Conservation (phyloP, 2,113 vertebrate genomes). For the Smithornis capensis region DNA sequence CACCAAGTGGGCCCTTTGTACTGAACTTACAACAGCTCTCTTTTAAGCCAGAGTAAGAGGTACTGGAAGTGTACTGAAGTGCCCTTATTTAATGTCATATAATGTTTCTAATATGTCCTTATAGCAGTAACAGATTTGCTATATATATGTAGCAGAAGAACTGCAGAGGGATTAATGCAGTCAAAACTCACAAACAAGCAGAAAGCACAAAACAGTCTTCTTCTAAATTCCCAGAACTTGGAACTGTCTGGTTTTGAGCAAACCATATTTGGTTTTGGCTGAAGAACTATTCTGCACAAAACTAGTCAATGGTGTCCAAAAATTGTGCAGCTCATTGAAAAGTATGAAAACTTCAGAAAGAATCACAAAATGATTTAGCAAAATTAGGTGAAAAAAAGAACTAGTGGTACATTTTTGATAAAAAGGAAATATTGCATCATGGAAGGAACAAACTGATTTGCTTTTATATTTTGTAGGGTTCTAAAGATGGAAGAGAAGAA, state of each 20-base stretch:
- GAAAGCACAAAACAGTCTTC: fast-evolving
- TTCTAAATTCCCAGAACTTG: background rate
- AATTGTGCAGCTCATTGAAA: background rate
- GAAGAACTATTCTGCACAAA: background rate
- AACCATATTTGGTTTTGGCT: background rate
- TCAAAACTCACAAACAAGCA: fast-evolving
- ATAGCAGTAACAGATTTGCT: background rate
- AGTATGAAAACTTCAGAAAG: background rate
- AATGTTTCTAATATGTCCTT: background rate
- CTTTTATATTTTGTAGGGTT: fast-evolving
- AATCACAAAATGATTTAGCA: background rate
- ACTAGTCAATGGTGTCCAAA: background rate
- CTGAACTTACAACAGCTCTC: background rate
- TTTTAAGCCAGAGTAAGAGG: background rate
- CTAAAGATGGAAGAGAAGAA: background rate
- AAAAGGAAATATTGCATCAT: background rate
- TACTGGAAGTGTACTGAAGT: background rate
- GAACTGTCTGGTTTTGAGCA: background rate
- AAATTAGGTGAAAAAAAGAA: background rate
- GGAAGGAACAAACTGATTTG: background rate
- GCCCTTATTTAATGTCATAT: background rate
- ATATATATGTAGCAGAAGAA: background rate
- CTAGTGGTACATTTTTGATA: background rate
- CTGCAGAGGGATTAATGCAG: background rate
- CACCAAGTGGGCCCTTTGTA: background rate